Conservation (phyloP, 2,888 invertebrate genomes). For the Monochamus alternatus region DNA sequence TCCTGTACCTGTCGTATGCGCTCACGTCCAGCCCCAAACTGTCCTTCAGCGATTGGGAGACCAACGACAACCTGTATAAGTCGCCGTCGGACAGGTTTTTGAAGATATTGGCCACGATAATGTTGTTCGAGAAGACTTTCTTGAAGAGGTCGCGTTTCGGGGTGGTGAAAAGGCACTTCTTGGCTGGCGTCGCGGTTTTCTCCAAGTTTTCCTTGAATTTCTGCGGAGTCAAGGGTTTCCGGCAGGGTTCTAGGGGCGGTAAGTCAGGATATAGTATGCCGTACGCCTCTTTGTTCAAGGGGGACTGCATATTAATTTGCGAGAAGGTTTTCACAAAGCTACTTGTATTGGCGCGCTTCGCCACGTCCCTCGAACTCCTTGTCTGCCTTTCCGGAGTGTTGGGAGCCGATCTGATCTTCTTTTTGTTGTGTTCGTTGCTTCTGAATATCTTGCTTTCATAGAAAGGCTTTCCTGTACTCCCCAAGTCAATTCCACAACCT, state of each 20-base stretch:
- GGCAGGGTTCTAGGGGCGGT: constrained; percentile 50
- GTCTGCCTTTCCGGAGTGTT: constrained; percentile 57
- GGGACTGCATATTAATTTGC: constrained; percentile 59
- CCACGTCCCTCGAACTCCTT: constrained; percentile 10
- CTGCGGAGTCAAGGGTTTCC: constrained; percentile 56
- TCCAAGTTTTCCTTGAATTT: constrained; percentile 52
- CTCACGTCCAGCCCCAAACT: constrained; percentile 52
- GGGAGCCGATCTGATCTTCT: constrained; percentile 48
- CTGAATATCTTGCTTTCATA: constrained; percentile 34
- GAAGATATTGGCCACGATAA: constrained; percentile 63
- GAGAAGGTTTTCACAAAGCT: constrained; percentile 54
- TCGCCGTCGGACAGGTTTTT: constrained; percentile 63
- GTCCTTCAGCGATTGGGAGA: constrained; percentile 55
- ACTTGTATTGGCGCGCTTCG: constrained; percentile 44
- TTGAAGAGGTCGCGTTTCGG: constrained; percentile 49
- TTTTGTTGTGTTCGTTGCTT: constrained; percentile 20
- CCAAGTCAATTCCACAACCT: neutral
- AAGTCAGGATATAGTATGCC: constrained; percentile 65
- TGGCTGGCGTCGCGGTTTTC: constrained; percentile 58
- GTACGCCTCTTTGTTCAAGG: constrained; percentile 59
- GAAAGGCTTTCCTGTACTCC: neutral
- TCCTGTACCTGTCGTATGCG: constrained; percentile 51
- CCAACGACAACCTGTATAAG: constrained; percentile 62
- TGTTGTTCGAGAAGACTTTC: constrained; percentile 53
- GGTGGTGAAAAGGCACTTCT: constrained; percentile 59